These are phyloP conservation scores for Apistogramma diplotaenia DNA, from an alignment of 2,113 vertebrate genomes.

Conservation along the genomic window DNA sequence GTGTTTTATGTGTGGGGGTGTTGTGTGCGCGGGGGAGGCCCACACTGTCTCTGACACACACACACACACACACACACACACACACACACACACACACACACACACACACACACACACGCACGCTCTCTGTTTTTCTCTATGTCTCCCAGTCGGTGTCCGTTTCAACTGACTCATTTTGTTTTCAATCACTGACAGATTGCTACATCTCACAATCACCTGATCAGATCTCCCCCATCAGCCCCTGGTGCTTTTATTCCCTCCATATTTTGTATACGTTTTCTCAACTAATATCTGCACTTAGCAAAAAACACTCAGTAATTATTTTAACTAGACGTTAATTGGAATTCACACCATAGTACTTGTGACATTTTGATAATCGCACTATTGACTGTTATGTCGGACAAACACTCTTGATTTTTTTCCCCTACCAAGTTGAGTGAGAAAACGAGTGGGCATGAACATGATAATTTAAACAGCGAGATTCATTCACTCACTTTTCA, in stretches of 20 bases:
- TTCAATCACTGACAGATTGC: constrained; percentile 40
- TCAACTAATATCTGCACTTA: constrained; percentile 33
- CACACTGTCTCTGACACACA: background rate
- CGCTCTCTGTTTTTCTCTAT: background rate
- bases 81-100: background rate
- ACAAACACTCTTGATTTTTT: constrained; percentile 71
- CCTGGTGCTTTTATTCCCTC: background rate
- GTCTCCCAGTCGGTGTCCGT: background rate
- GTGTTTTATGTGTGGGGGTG: no score
- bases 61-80: background rate
- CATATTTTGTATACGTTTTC: constrained; percentile 12
- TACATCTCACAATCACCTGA: constrained; percentile 21
- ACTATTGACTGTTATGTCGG: constrained; percentile 78
- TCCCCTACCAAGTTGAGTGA: constrained; percentile 71
- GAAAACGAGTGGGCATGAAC: constrained; percentile 78
- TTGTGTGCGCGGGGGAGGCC: no score
- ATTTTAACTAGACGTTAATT: constrained; percentile 71
- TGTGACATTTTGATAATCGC: constrained; percentile 79
- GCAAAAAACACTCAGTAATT: constrained; percentile 40
- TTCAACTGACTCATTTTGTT: background rate
- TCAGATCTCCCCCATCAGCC: constrained; percentile 14
- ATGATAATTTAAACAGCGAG: constrained; percentile 80
- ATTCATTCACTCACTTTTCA: constrained; percentile 73
- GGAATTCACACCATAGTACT: constrained; percentile 74
- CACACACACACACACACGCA: background rate